A percentile compares a stretch with the other conserved stretches of the same genome.
Evolutionary conservation across 2,113 vertebrate genomes (phyloP).

Genomic region (Saiga tatarica): DNA sequence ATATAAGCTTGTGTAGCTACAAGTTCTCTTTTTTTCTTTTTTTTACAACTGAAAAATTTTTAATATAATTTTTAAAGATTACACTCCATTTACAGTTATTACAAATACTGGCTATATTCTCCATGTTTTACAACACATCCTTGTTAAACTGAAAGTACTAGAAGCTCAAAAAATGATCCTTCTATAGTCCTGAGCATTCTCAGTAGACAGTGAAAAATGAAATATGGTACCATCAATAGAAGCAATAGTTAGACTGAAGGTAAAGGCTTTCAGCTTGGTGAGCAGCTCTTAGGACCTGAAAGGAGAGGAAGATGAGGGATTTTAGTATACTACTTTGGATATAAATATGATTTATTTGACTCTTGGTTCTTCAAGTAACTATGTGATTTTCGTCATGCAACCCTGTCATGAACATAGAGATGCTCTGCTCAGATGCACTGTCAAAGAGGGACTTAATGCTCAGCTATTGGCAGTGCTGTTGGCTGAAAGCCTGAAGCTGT

Average conservation of each 20-base stretch:
- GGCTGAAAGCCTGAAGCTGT: not conserved
- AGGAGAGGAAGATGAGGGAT: not conserved
- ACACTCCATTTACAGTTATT: no score
- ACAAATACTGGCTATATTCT: no score
- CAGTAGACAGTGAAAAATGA: not conserved
- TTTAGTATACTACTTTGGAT: not conserved
- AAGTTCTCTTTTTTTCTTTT: no score
- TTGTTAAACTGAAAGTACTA: not conserved
- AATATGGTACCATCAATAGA: fast-evolving
- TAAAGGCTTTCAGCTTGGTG: not conserved
- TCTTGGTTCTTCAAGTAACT: not conserved
- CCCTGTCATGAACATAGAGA: not conserved
- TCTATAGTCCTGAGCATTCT: not conserved
- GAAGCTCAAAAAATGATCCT: not conserved
- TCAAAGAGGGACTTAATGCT: not conserved
- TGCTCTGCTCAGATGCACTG: not conserved
- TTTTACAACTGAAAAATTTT: no score
- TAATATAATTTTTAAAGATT: no score
- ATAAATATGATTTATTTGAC: not conserved
- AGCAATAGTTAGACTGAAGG: not conserved
- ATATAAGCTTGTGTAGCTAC: not conserved
- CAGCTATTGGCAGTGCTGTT: not conserved
- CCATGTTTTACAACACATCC: no score
- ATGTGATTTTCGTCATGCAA: not conserved
- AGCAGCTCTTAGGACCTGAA: not conserved